Conservation (phyloP, 2,113 vertebrate genomes). For the Natator depressus region DNA sequence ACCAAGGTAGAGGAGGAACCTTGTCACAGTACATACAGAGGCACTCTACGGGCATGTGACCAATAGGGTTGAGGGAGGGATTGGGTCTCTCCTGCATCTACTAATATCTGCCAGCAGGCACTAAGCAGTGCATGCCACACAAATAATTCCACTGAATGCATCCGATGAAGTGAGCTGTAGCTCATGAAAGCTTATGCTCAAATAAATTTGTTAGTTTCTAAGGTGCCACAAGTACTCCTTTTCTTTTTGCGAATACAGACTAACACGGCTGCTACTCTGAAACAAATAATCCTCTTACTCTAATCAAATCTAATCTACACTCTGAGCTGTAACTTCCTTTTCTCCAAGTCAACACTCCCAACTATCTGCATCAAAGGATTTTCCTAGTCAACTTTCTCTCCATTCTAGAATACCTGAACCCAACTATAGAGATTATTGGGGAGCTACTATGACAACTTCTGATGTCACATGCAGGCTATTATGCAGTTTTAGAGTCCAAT, state of each 20-base stretch:
- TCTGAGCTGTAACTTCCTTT: background rate
- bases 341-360: background rate
- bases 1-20: too few relatives aligned
- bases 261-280: too few relatives aligned
- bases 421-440: background rate
- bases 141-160: too few relatives aligned
- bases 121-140: background rate
- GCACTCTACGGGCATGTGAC: background rate
- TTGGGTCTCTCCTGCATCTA: background rate
- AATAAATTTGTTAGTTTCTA: too few relatives aligned
- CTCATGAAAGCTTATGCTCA: too few relatives aligned
- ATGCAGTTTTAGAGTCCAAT: background rate
- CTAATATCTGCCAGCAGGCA: background rate
- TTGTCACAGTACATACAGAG: background rate
- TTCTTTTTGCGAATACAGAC: too few relatives aligned
- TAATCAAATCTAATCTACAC: too few relatives aligned
- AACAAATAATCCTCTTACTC: too few relatives aligned
- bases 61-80: background rate
- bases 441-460: background rate
- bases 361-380: background rate
- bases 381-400: background rate
- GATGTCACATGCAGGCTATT: background rate
- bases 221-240: too few relatives aligned
- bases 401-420: background rate
- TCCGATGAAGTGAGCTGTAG: too few relatives aligned